Evolutionary conservation across 2,113 vertebrate genomes (phyloP).

Genomic region (Platichthys stellatus): DNA sequence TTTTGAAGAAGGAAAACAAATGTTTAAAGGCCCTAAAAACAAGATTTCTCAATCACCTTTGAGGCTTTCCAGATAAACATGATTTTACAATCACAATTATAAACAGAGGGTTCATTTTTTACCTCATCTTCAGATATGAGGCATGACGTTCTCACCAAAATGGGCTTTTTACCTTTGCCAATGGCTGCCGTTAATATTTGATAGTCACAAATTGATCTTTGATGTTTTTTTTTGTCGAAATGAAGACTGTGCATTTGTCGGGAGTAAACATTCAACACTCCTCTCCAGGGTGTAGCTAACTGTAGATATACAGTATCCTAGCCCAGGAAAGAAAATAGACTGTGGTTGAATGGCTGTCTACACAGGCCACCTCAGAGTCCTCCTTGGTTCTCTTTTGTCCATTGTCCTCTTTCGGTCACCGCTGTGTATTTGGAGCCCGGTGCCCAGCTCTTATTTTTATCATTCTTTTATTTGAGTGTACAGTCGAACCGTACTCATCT

Average conservation of each 20-base stretch:
- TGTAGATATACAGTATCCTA: slow-evolving; percentile 7
- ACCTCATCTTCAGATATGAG: not conserved
- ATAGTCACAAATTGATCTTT: slow-evolving; percentile 15
- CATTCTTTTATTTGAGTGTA: slow-evolving; percentile 41
- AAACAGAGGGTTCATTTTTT: not conserved
- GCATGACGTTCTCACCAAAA: not conserved
- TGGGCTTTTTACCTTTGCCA: not conserved
- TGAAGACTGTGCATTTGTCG: not conserved
- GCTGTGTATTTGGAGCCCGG: slow-evolving; percentile 27
- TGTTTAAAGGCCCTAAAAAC: not conserved
- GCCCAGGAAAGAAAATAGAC: slow-evolving; percentile 23
- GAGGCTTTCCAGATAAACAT: not conserved
- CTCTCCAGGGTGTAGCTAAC: slow-evolving; percentile 2
- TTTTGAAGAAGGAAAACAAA: not conserved
- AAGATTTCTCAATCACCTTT: not conserved
- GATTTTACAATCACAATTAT: not conserved
- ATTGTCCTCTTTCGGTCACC: slow-evolving; percentile 50
- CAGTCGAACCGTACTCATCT: slow-evolving; percentile 35
- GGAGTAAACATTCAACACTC: slow-evolving; percentile 15
- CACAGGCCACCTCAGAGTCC: slow-evolving; percentile 41
- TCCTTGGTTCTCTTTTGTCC: slow-evolving; percentile 21
- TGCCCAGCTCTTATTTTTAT: slow-evolving; percentile 47
- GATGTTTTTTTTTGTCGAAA: not conserved
- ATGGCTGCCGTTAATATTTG: not conserved
- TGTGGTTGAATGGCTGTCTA: slow-evolving; percentile 18